Evolutionary conservation across 2,113 vertebrate genomes (phyloP).

Genomic region (Anguilla japonica): DNA sequence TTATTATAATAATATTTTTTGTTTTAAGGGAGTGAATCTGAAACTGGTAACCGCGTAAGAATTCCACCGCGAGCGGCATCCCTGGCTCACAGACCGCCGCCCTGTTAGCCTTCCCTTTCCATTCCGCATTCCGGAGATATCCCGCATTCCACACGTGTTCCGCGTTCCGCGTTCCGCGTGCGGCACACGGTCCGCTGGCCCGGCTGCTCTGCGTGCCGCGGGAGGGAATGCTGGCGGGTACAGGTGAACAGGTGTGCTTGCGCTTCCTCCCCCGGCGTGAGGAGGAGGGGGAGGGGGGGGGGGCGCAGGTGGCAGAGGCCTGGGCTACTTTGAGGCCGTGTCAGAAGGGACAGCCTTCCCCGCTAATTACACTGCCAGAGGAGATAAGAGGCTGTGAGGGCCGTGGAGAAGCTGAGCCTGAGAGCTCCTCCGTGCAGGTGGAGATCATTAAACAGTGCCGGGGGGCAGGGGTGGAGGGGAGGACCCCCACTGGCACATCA

Average conservation of each 20-base stretch:
- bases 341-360: conserved; percentile 15
- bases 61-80: neutral
- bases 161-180: no score
- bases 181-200: neutral
- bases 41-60: neutral
- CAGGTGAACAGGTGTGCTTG: neutral
- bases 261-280: neutral
- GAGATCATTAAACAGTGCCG: neutral
- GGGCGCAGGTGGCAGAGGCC: conserved; percentile 37
- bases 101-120: neutral
- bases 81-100: neutral
- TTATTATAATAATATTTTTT: neutral
- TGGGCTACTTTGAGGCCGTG: conserved; percentile 1
- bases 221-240: neutral
- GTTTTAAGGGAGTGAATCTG: no score
- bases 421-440: neutral
- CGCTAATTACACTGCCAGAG: neutral
- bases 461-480: neutral
- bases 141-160: neutral
- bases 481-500: neutral
- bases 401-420: neutral
- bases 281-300: neutral
- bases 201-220: neutral
- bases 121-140: neutral
- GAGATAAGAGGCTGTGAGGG: neutral